Evolutionary conservation across 2,888 invertebrate genomes (phyloP).

Genomic region (Prenolepis imparis): DNA sequence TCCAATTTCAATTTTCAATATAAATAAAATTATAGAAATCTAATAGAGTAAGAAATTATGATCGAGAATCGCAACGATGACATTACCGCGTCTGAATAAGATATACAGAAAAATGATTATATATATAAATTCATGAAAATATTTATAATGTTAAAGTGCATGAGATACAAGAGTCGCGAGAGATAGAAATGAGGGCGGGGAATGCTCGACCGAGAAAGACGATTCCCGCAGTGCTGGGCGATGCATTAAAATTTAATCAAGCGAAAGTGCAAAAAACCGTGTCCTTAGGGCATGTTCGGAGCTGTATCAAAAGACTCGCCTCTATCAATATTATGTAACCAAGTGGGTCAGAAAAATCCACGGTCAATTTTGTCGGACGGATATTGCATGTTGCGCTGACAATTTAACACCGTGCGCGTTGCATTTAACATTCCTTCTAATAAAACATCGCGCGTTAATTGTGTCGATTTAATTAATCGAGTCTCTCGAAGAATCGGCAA

Average conservation of each 20-base stretch:
- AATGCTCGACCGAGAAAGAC: neutral
- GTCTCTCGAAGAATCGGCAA: neutral
- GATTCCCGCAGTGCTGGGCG: neutral
- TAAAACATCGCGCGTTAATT: slow-evolving; percentile 29
- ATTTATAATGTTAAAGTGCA: neutral
- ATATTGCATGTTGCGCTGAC: slow-evolving; percentile 27
- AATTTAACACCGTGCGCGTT: neutral
- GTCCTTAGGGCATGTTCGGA: slow-evolving; percentile 4
- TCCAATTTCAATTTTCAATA: slow-evolving; percentile 31
- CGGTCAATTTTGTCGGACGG: slow-evolving; percentile 73
- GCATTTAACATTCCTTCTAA: neutral
- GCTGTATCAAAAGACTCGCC: slow-evolving; percentile 59
- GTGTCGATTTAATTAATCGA: slow-evolving; percentile 25
- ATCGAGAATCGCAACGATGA: slow-evolving; percentile 4
- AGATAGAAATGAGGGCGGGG: slow-evolving; percentile 5
- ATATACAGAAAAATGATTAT: neutral
- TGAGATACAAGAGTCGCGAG: neutral
- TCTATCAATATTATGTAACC: slow-evolving; percentile 74
- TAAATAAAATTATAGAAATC: neutral
- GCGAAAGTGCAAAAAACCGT: slow-evolving; percentile 11
- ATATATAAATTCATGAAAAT: slow-evolving; percentile 13
- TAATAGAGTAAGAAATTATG: slow-evolving; percentile 1
- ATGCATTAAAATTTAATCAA: slow-evolving; percentile 24
- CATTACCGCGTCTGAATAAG: neutral
- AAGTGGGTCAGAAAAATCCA: slow-evolving; percentile 78